Evolutionary conservation across 2,113 vertebrate genomes (phyloP), one percentile per base, ranked within the genome.

Genomic region (Ariopsis seemanni): DNA sequence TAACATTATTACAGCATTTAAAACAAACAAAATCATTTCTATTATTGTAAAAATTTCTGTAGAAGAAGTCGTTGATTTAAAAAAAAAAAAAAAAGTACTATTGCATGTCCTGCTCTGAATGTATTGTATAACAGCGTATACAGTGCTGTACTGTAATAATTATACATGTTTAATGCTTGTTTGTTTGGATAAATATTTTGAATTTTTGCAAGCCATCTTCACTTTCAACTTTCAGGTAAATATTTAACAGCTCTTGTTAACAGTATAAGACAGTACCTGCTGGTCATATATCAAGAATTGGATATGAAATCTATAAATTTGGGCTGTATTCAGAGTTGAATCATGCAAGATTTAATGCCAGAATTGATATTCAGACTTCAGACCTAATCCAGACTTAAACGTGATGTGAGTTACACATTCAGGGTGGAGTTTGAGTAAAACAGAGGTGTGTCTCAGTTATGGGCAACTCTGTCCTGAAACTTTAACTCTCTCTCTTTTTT

Each of bases 51-150:
- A 78, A 52, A 7, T 58, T 60, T 81, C 27, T 60, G 17, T 22
- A 82, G 57, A 5, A 62, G 42, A 57, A 30, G 50, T 20, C 2
- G 78, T 1, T 20, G 53, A 8, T 58, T 34, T 2, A n/a, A 48
- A 53, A 42, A 50, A 50, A 53, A 42, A 50, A 50, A 74, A 20
- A 55, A 22, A 75, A 74, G 20, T 52, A 15, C 57, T 48, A 62
- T 25, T 60, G 79, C 79, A 82, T 82, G 79, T 82, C 30, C 20
- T 82, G 30, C 57, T 71, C 17, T 84, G 50, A 84, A 67, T 71
- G n/a, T 67, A 53, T 83, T 69, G 82, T 65, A 67, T 27, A 83
- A 62, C 82, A 20, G 63, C 55, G 63, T 84, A 55, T 84, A 53
- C 48, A 22, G 8, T 69, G 82, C 48, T 55, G 18, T 48, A 62